Percentiles rank a stretch among this genome's conserved stretches.
phyloP scores from a whole-genome alignment of 1,140 invertebrate species.

The Anthonomus grandis region DNA sequence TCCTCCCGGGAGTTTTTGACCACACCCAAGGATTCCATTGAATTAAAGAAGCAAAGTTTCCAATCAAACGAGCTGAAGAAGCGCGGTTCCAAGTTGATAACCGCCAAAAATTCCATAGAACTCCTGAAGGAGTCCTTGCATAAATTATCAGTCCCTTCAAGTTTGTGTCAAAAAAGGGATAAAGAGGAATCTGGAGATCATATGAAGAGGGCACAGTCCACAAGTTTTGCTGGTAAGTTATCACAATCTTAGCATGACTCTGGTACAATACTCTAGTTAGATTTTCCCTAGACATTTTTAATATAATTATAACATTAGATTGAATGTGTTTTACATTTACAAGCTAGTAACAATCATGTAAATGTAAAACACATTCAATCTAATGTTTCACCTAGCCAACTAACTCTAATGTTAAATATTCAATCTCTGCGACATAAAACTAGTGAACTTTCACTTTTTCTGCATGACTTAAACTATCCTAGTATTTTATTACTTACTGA shows the following conservation, averaged over 20 bases:
- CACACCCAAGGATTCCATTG: conserved; percentile 12
- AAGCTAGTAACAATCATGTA: too few relatives aligned
- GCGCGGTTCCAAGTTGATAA: conserved; percentile 16
- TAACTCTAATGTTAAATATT: too few relatives aligned
- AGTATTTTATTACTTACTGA: too few relatives aligned
- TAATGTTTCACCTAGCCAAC: too few relatives aligned
- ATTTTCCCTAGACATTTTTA: neutral
- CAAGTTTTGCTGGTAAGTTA: neutral
- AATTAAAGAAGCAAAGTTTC: conserved; percentile 6
- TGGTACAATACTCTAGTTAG: too few relatives aligned
- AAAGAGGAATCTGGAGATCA: neutral
- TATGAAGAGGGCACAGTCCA: neutral
- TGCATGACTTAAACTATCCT: too few relatives aligned
- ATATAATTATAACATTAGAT: neutral
- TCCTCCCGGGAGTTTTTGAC: conserved; percentile 1
- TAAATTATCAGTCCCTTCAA: neutral
- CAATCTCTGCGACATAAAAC: too few relatives aligned
- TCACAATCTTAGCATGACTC: too few relatives aligned
- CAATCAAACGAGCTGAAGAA: neutral
- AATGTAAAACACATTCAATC: too few relatives aligned
- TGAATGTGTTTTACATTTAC: neutral
- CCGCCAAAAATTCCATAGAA: conserved; percentile 28
- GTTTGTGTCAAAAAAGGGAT: conserved; percentile 4
- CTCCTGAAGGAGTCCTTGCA: conserved; percentile 17
- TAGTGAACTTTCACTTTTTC: too few relatives aligned